Conservation (phyloP, 2,113 vertebrate species). For the Columbina picui region DNA sequence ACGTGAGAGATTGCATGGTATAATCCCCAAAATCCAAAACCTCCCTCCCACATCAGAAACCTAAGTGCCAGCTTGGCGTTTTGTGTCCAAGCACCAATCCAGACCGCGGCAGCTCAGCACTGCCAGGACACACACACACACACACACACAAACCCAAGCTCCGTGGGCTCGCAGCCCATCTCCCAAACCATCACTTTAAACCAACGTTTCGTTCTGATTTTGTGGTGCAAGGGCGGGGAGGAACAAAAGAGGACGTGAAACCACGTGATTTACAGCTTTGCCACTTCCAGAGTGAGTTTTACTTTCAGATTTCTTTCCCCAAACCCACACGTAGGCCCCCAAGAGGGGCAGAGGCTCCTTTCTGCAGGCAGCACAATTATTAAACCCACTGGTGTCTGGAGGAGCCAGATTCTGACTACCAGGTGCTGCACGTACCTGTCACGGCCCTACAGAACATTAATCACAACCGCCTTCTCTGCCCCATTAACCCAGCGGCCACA, state of each 20-base stretch:
- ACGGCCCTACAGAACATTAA: background rate
- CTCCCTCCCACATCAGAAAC: background rate
- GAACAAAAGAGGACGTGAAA: background rate
- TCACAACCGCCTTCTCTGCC: background rate
- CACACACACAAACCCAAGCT: background rate
- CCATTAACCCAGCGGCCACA: background rate
- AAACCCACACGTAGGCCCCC: accelerated
- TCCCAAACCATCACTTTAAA: background rate
- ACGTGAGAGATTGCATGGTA: background rate
- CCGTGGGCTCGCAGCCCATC: background rate
- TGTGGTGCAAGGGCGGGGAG: background rate
- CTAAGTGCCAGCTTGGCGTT: background rate
- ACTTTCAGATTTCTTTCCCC: background rate
- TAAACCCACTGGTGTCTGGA: background rate
- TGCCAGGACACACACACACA: too few relatives aligned
- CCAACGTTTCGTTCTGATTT: background rate
- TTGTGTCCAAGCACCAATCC: background rate
- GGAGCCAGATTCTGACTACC: background rate
- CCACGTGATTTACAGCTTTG: background rate
- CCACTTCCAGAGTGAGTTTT: background rate
- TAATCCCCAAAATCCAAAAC: background rate
- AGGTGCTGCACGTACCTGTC: background rate
- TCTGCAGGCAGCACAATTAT: background rate
- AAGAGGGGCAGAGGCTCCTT: background rate
- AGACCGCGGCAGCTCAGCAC: background rate